Evolutionary conservation across 92 coral and sea anemone species (phyloP).

Genomic region (Diadumene lineata): DNA sequence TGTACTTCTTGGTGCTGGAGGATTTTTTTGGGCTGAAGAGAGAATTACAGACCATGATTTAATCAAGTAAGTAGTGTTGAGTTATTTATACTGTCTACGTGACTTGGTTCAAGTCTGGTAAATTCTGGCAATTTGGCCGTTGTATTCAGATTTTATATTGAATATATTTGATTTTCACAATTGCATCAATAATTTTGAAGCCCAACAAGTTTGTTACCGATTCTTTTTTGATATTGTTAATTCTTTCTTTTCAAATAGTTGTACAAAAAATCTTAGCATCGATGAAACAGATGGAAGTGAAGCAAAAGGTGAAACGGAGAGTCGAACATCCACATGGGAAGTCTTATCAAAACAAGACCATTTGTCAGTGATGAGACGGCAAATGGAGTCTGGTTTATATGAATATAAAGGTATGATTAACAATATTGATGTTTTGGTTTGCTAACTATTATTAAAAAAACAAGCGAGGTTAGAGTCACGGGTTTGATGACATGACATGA

Average conservation of each 20-base stretch:
- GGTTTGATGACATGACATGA: conserved; percentile 25
- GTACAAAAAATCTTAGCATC: conserved; percentile 52
- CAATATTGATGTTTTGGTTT: neutral
- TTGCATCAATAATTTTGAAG: no score
- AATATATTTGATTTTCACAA: no score
- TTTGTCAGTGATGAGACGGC: conserved; percentile 88
- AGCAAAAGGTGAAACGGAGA: conserved; percentile 26
- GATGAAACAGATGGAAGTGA: conserved; percentile 56
- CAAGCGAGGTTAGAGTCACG: conserved; percentile 40
- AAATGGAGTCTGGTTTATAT: conserved; percentile 72
- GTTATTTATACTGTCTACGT: neutral
- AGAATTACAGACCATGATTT: conserved; percentile 88
- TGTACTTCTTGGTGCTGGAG: conserved; percentile 53
- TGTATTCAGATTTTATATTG: no score
- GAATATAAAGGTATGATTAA: conserved; percentile 78
- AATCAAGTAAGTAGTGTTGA: conserved; percentile 61
- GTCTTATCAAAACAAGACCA: conserved; percentile 72
- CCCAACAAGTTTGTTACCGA: no score
- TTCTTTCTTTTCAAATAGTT: conserved; percentile 34
- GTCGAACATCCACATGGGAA: conserved; percentile 64
- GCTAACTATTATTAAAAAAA: neutral
- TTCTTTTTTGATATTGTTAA: neutral
- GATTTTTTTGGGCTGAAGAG: conserved; percentile 75
- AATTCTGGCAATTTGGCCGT: no score
- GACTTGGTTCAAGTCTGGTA: neutral